A percentile compares a stretch with the other conserved stretches of the same genome.
Conservation (phyloP, 2,888 invertebrate genomes). For the Platerodrilus igneus region DNA sequence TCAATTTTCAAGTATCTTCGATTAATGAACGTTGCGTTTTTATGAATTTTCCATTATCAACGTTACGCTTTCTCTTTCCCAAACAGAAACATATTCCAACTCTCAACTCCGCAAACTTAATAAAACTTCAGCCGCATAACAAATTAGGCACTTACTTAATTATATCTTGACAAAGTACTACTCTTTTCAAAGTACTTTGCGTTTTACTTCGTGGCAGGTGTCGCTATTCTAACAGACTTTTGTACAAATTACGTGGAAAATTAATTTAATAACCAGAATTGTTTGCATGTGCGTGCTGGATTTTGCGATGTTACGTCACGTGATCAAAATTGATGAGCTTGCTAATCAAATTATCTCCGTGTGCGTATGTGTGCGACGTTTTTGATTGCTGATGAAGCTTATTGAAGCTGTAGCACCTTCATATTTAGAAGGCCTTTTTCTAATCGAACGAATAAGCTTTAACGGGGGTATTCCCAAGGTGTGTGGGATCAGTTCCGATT, state of each 20-base stretch:
- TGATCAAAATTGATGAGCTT: slow-evolving; percentile 19
- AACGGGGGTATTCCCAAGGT: slow-evolving; percentile 3
- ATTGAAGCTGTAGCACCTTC: not conserved
- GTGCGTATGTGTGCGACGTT: slow-evolving; percentile 3
- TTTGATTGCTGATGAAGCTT: not conserved
- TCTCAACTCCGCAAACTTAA: too few species aligned
- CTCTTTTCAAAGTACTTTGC: slow-evolving; percentile 17
- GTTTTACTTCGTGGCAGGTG: slow-evolving; percentile 24
- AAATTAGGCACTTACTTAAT: slow-evolving; percentile 28
- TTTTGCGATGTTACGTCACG: slow-evolving; percentile 7
- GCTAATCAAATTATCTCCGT: slow-evolving; percentile 14
- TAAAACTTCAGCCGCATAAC: slow-evolving; percentile 26
- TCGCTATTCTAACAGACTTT: slow-evolving; percentile 23
- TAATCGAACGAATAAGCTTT: not conserved
- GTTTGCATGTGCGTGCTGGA: slow-evolving; percentile 3
- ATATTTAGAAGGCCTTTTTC: not conserved
- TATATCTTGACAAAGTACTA: slow-evolving; percentile 23
- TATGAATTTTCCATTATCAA: too few species aligned
- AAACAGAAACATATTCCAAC: too few species aligned
- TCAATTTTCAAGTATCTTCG: too few species aligned
- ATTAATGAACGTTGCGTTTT: too few species aligned
- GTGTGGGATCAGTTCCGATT: too few species aligned
- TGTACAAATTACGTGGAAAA: slow-evolving; percentile 22
- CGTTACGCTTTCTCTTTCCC: too few species aligned
- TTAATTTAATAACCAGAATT: slow-evolving; percentile 22